phyloP scores from a whole-genome alignment of 2,888 invertebrate genomes.

The Gastracanthus pulcherrimus region DNA sequence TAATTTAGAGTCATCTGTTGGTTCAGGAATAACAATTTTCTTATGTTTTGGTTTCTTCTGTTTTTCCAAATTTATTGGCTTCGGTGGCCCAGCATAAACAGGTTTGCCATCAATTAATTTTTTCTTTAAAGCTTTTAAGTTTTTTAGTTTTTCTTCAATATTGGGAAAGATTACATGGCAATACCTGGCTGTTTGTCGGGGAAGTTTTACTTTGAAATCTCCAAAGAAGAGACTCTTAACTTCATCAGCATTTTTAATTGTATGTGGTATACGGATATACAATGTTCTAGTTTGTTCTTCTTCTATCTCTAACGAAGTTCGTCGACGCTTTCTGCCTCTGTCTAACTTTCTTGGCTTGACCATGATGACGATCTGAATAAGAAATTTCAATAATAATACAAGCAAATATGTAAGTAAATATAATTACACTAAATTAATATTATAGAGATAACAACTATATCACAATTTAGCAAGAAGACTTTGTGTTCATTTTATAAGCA shows the following conservation, averaged over 20 bases:
- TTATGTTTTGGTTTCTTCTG: constrained; percentile 54
- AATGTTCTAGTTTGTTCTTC: constrained; percentile 64
- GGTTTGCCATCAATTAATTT: constrained; percentile 63
- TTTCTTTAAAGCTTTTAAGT: constrained; percentile 62
- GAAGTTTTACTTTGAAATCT: constrained; percentile 65
- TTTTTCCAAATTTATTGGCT: constrained; percentile 36
- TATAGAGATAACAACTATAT: too few species aligned
- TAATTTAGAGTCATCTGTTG: constrained; percentile 57
- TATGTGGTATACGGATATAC: constrained; percentile 68
- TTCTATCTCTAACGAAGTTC: constrained; percentile 52
- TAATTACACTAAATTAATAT: not conserved
- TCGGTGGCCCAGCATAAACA: constrained; percentile 60
- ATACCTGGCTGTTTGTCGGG: constrained; percentile 66
- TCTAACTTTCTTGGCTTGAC: constrained; percentile 38
- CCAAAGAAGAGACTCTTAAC: constrained; percentile 66
- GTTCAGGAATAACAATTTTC: constrained; percentile 63
- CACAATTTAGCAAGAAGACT: too few species aligned
- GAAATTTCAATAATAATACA: too few species aligned
- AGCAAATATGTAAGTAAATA: not conserved
- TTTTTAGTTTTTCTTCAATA: constrained; percentile 65
- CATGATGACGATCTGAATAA: constrained; percentile 1
- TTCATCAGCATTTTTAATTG: constrained; percentile 65
- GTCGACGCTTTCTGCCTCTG: not conserved
- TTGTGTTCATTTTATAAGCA: too few species aligned
- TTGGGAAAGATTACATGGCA: constrained; percentile 68